Evolutionary conservation across 2,797 vertebrate species (phyloP).

Genomic region (Leucoraja ocellata): DNA sequence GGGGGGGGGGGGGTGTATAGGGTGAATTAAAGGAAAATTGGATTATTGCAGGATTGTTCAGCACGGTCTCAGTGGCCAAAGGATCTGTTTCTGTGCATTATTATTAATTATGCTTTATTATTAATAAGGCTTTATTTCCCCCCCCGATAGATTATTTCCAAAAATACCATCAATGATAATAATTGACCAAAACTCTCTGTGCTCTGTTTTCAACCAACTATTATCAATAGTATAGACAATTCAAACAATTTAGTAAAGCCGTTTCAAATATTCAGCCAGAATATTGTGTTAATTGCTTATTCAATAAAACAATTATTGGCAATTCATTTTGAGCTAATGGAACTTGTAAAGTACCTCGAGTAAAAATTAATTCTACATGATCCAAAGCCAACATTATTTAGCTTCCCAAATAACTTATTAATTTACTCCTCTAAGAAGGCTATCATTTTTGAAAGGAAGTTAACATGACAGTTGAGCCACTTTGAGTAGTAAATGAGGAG

Average conservation of each 20-base stretch:
- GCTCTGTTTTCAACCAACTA: neutral
- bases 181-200: neutral
- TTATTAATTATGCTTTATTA: too few species aligned
- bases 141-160: neutral
- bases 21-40: too few species aligned
- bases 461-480: too few species aligned
- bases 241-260: neutral
- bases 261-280: neutral
- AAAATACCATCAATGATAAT: neutral
- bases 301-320: neutral
- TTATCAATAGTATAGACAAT: neutral
- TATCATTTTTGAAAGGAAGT: too few species aligned
- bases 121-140: too few species aligned
- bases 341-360: neutral
- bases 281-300: neutral
- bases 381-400: neutral
- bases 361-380: neutral
- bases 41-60: too few species aligned
- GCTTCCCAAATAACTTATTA: neutral
- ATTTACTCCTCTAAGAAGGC: too few species aligned
- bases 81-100: too few species aligned
- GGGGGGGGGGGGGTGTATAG: too few species aligned
- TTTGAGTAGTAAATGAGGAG: too few species aligned
- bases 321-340: too few species aligned
- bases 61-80: too few species aligned